Evolutionary conservation across 2,113 vertebrate genomes (phyloP).

Genomic region (Protobothrops mucrosquamatus): DNA sequence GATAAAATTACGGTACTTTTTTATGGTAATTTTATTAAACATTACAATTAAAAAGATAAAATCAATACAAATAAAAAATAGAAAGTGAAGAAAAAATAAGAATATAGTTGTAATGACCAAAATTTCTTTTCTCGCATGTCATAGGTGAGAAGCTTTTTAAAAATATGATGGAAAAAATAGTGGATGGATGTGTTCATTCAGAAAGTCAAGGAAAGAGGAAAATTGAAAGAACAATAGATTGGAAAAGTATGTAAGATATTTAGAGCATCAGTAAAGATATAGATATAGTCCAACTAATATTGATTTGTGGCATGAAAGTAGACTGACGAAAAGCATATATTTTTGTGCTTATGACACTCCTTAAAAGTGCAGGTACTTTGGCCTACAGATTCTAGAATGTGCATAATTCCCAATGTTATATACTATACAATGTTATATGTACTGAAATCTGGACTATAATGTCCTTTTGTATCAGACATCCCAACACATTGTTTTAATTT

Average conservation of each 20-base stretch:
- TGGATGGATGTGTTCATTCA: background rate
- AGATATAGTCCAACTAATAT: accelerated
- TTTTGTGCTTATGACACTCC: background rate
- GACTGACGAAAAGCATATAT: background rate
- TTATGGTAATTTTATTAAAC: background rate
- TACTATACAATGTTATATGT: background rate
- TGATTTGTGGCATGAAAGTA: background rate
- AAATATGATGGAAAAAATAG: background rate
- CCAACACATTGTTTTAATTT: background rate
- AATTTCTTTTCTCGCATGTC: background rate
- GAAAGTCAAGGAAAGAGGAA: background rate
- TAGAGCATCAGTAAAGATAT: background rate
- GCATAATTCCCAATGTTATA: background rate
- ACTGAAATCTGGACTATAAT: background rate
- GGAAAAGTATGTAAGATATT: background rate
- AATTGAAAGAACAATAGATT: background rate
- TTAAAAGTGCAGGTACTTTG: background rate
- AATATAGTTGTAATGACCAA: background rate
- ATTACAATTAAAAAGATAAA: background rate
- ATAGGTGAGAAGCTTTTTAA: background rate
- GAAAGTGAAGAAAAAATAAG: background rate
- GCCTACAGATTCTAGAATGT: background rate
- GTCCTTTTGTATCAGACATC: background rate
- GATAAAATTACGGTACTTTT: background rate
- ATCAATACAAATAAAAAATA: background rate